These are phyloP conservation scores for Ictalurus furcatus DNA, from an alignment of 2,113 vertebrate genomes.

Conservation along the genomic window DNA sequence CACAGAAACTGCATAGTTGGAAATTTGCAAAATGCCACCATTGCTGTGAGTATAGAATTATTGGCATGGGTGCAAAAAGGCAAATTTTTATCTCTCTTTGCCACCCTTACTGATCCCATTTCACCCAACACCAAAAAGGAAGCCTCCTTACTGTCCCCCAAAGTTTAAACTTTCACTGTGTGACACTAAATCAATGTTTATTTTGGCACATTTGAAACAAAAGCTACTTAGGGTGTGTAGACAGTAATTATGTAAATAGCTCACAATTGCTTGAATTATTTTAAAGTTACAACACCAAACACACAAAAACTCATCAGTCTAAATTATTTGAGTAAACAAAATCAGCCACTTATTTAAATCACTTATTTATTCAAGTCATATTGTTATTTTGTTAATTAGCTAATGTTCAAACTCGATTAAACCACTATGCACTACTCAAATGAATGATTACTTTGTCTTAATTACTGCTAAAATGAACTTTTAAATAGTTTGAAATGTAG, in stretches of 20 bases:
- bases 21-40: background rate
- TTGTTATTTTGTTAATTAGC: background rate
- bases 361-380: background rate
- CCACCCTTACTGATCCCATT: background rate
- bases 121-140: background rate
- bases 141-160: background rate
- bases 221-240: background rate
- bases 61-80: background rate
- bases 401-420: background rate
- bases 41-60: background rate
- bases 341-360: background rate
- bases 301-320: background rate
- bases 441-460: background rate
- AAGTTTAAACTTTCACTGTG: background rate
- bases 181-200: background rate
- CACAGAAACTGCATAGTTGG: background rate
- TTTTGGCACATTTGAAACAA: background rate
- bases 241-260: background rate
- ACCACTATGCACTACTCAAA: background rate
- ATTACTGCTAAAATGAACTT: background rate
- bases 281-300: background rate
- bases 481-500: background rate
- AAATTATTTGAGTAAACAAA: background rate
- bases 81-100: background rate
- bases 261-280: background rate